Conservation (phyloP, 2,797 vertebrate species). For the Microcaecilia unicolor region DNA sequence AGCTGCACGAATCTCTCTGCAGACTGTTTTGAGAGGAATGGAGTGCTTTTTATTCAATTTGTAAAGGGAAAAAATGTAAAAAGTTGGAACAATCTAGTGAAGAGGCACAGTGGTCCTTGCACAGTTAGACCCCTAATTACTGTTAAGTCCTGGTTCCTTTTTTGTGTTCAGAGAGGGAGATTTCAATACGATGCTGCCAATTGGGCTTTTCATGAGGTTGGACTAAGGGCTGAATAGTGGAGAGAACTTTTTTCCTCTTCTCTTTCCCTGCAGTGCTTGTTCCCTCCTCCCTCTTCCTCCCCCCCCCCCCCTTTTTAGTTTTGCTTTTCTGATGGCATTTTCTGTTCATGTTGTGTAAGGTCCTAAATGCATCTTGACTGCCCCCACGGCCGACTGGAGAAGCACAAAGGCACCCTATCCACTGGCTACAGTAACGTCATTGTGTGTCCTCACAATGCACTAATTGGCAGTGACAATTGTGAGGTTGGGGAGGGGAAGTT, state of each 20-base stretch:
- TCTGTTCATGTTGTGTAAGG: slow-evolving; percentile 70
- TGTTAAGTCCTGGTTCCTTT: slow-evolving; percentile 48
- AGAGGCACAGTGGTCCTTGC: slow-evolving; percentile 44
- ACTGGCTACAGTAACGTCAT: slow-evolving; percentile 84
- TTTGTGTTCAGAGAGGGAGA: slow-evolving; percentile 45
- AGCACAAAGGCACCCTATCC: slow-evolving; percentile 76
- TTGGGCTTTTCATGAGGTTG: slow-evolving; percentile 52
- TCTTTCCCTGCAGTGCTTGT: slow-evolving; percentile 11
- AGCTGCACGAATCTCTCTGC: slow-evolving; percentile 1
- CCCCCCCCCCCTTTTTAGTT: slow-evolving; percentile 48
- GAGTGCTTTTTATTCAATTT: not conserved
- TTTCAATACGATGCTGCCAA: slow-evolving; percentile 46
- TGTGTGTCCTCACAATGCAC: slow-evolving; percentile 81
- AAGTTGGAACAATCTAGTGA: slow-evolving; percentile 41
- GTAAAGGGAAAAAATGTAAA: slow-evolving; percentile 23
- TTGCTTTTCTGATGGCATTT: slow-evolving; percentile 80
- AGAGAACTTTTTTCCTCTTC: slow-evolving; percentile 4
- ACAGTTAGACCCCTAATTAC: slow-evolving; percentile 65
- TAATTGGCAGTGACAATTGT: slow-evolving; percentile 95
- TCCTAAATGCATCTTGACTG: slow-evolving; percentile 93
- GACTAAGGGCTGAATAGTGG: slow-evolving; percentile 47
- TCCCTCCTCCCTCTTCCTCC: slow-evolving; percentile 24
- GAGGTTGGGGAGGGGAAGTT: slow-evolving; percentile 49
- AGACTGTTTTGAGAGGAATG: not conserved
- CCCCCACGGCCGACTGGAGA: slow-evolving; percentile 85